Evolutionary conservation across 1,140 invertebrate species (phyloP), one percentile per base, ranked within the genome.

Genomic region (Orussus abietinus): DNA sequence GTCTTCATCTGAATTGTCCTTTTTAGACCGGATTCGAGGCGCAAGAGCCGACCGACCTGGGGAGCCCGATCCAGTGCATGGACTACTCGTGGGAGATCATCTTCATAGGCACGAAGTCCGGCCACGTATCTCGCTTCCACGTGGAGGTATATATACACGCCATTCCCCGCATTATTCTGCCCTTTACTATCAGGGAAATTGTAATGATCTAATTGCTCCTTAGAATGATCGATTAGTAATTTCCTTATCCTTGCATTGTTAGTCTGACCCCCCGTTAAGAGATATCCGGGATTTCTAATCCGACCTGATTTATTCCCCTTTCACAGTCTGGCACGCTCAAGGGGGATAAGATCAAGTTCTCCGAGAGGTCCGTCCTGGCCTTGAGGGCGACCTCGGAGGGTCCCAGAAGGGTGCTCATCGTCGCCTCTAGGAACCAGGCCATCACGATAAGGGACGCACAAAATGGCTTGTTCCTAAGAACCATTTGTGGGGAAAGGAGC

Each of bases 311-410:
- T n/a, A n/a, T n/a, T n/a, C n/a, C n/a, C n/a, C n/a, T 49, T 44
- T 72, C 76, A 12, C 59, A 81, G 79, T 73, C 71, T 44, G 72
- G 75, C 29, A 60, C 66, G 50, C 49, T 81, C 1, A 76, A 78
- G 60, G 75, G 76, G 22, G 75, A 72, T 31, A 74, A 73, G 9
- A 72, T 78, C 12, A 76, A 77, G 36, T 78, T 77, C 51, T 78
- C 78, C 0, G 78, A 81, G 2, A 77, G 77, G 41, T 77, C 80
- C 1, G 79, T 85, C 6, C 63, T 84, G 26, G 80, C 81, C 0
- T 58, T 85, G 9, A 77, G 81, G 47, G 80, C 83, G 0, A 78
- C 82, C 37, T 81, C 80, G 38, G 82, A 84, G 56, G 81, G 82
- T 2, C 70, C 77, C 0, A 66, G 82, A 12, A 81, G 77, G 61